Evolutionary conservation across 2,888 invertebrate genomes (phyloP).

Genomic region (Trichacis sp.): DNA sequence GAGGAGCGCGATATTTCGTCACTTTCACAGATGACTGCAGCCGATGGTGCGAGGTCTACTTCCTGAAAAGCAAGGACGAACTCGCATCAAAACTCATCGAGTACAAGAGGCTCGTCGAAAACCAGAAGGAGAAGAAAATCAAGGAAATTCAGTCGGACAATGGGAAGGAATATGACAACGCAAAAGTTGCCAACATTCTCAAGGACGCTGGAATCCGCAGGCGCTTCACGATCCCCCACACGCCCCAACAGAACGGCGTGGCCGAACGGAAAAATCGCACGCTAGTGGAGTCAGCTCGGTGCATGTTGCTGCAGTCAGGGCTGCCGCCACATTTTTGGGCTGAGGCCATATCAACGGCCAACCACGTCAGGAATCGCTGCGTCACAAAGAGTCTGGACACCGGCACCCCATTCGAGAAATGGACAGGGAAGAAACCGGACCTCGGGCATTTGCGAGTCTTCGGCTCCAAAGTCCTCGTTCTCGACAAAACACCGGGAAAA

Average conservation of each 20-base stretch:
- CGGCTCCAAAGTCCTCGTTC: constrained; percentile 5
- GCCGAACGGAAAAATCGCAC: constrained; percentile 6
- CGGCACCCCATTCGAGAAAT: constrained; percentile 10
- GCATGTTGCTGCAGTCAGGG: constrained; percentile 10
- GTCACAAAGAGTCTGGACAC: constrained; percentile 4
- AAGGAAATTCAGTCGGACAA: constrained; percentile 38
- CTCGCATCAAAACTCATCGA: constrained; percentile 32
- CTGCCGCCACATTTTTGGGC: constrained; percentile 12
- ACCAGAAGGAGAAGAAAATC: constrained; percentile 30
- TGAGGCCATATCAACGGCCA: constrained; percentile 16
- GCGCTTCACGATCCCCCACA: constrained; percentile 46
- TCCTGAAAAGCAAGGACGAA: constrained; percentile 35
- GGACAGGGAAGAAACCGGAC: constrained; percentile 14
- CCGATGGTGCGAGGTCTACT: constrained; percentile 39
- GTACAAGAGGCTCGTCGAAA: constrained; percentile 36
- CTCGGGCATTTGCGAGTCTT: not conserved
- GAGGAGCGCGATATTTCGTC: constrained; percentile 30
- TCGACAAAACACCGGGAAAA: too few species aligned
- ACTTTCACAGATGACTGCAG: constrained; percentile 39
- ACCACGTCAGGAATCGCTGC: constrained; percentile 14
- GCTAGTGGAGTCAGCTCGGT: constrained; percentile 17
- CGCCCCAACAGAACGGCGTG: constrained; percentile 53
- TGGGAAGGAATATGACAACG: constrained; percentile 33
- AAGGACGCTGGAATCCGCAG: constrained; percentile 46
- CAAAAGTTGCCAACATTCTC: constrained; percentile 5